Conservation (phyloP, 2,113 vertebrate species). For the Esox niger region DNA sequence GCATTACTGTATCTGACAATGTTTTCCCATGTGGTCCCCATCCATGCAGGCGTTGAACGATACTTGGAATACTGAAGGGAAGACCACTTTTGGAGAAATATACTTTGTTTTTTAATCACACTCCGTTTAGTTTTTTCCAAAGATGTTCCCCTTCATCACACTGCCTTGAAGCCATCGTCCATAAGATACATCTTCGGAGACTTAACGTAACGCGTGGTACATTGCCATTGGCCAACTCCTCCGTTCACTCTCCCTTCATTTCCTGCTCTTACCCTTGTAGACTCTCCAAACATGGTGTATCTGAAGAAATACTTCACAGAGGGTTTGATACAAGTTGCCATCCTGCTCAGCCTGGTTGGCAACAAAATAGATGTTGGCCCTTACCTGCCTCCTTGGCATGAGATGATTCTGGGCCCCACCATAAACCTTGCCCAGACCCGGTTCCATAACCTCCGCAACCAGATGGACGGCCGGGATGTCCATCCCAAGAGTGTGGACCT, state of each 20-base stretch:
- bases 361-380: slow-evolving; percentile 87
- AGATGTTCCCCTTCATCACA: not conserved
- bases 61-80: not conserved
- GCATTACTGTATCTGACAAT: not conserved
- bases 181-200: not conserved
- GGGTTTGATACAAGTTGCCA: slow-evolving; percentile 94
- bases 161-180: not conserved
- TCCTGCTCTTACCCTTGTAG: not conserved
- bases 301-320: slow-evolving; percentile 96
- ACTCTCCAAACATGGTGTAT: slow-evolving; percentile 66
- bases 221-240: not conserved
- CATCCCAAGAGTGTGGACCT: slow-evolving; percentile 87
- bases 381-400: slow-evolving; percentile 80
- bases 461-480: slow-evolving; percentile 77
- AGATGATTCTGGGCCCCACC: slow-evolving; percentile 86
- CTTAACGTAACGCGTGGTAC: not conserved
- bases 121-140: not conserved
- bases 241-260: not conserved
- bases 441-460: slow-evolving; percentile 85
- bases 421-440: slow-evolving; percentile 85
- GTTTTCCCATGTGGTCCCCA: not conserved
- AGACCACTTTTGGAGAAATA: not conserved
- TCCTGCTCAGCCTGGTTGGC: slow-evolving; percentile 90
- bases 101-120: not conserved
- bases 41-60: not conserved